phyloP scores from a whole-genome alignment of 2,113 vertebrate species.

The Eidolon helvum region DNA sequence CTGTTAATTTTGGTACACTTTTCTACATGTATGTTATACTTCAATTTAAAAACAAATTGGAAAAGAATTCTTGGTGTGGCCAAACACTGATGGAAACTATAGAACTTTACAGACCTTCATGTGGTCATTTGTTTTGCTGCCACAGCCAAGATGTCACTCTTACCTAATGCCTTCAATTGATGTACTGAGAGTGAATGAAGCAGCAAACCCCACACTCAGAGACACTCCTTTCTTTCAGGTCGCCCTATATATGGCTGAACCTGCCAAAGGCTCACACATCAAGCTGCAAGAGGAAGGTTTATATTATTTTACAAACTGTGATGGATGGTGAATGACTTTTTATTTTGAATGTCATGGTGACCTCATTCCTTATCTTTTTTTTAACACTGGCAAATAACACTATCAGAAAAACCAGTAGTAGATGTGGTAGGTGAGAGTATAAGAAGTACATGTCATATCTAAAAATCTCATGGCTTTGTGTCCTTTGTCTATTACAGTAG shows the following conservation, averaged over 20 bases:
- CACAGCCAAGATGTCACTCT: neutral
- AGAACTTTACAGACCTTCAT: neutral
- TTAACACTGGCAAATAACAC: neutral
- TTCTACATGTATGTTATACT: neutral
- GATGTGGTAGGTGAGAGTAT: neutral
- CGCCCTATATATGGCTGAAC: neutral
- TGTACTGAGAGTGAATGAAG: neutral
- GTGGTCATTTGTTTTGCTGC: neutral
- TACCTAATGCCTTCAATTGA: neutral
- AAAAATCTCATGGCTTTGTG: conserved; percentile 1
- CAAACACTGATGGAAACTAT: neutral
- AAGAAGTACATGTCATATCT: neutral
- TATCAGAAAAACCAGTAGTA: neutral
- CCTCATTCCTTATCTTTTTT: neutral
- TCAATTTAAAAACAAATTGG: neutral
- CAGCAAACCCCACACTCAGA: neutral
- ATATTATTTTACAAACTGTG: neutral
- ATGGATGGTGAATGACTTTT: neutral
- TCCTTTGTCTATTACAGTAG: conserved; percentile 10
- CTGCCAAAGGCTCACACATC: neutral
- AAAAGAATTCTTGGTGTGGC: neutral
- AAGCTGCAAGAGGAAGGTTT: neutral
- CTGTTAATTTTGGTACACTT: neutral
- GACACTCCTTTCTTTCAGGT: neutral
- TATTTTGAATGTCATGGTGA: neutral